Evolutionary conservation across 2,797 vertebrate genomes (phyloP).

Genomic region (Danio tinwini): DNA sequence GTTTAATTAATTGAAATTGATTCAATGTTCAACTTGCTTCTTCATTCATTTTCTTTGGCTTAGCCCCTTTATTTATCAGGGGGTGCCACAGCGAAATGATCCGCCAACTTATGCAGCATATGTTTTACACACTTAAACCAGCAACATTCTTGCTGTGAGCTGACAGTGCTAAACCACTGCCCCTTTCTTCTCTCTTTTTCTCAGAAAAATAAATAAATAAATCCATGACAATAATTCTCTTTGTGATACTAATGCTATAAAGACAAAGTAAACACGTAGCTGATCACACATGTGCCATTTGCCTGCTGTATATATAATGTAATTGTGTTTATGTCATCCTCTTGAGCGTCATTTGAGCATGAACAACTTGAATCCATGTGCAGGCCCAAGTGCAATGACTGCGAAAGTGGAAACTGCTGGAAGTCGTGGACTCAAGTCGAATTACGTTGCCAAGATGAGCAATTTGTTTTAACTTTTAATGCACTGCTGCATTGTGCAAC

Average conservation of each 20-base stretch:
- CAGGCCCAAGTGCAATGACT: slow-evolving; percentile 65
- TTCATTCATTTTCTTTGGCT: no score
- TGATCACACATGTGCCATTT: slow-evolving; percentile 5
- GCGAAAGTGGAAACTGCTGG: slow-evolving; percentile 65
- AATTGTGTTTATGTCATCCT: slow-evolving; percentile 32
- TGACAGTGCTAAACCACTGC: no score
- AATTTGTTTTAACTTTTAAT: slow-evolving; percentile 72
- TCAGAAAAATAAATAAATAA: no score
- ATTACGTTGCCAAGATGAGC: slow-evolving; percentile 60
- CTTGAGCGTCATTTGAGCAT: slow-evolving; percentile 29
- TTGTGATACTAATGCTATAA: not conserved
- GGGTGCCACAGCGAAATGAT: no score
- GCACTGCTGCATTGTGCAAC: slow-evolving; percentile 57
- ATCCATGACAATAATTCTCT: not conserved
- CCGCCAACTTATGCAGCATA: no score
- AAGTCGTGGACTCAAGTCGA: slow-evolving; percentile 64
- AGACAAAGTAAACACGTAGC: not conserved
- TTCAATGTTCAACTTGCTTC: no score
- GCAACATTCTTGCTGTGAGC: no score
- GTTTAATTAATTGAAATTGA: no score
- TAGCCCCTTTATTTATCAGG: no score
- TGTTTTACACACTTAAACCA: no score
- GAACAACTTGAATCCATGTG: slow-evolving; percentile 63
- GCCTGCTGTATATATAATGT: not conserved
- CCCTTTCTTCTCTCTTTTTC: no score